Base-by-base conservation (phyloP, 2,113 vertebrate species). In the Leucosticte australis region DNA sequence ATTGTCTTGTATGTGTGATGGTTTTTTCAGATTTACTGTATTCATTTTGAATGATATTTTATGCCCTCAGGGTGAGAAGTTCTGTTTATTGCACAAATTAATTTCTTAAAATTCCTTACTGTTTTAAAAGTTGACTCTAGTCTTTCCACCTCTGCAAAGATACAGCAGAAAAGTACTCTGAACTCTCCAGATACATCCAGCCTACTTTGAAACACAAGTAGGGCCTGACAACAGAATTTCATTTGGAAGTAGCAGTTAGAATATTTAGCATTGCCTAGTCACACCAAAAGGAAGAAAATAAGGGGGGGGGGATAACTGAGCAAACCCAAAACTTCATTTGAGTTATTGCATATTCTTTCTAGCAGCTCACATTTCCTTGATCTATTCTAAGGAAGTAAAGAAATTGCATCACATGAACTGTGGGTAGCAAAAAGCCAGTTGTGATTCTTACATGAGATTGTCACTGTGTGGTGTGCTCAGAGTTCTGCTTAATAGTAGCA, bases 1-100 rank as follows among this genome's bases (percentile, higher is more conserved):
- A 11, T 47, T 82, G 7, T 19, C 46, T 69, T 1, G 0, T 23
- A 24, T 10, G 3, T 42, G 6, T n/a, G 18, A 20, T 3, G 1
- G 7, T 60, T 83, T 87, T 1, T 35, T 88, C 47, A 75, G 7
- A 50, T n/a, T 87, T 50, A 39, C 3, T 55, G 16, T 26, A 47
- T 44, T 70, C 13, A 4, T 71, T 89, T 82, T 60, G 13, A 65
- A 52, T 53, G 0, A 49, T 33, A 56, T n/a, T 82, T 87, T 76
- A 35, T 68, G 3, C 5, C 35, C 17, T 70, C 22, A 10, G 9
- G 12, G 2, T 67, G 20, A 37, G 31, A 46, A 60, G 4, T 44
- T 69, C 50, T 60, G 3, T 35, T 35, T 56, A 24, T 17, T 31
- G 3, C 15, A 46, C 9, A 37, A 62, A 31, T 10, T 65, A 44